phyloP scores from a whole-genome alignment of 2,113 vertebrate species.

The Bos javanicus region DNA sequence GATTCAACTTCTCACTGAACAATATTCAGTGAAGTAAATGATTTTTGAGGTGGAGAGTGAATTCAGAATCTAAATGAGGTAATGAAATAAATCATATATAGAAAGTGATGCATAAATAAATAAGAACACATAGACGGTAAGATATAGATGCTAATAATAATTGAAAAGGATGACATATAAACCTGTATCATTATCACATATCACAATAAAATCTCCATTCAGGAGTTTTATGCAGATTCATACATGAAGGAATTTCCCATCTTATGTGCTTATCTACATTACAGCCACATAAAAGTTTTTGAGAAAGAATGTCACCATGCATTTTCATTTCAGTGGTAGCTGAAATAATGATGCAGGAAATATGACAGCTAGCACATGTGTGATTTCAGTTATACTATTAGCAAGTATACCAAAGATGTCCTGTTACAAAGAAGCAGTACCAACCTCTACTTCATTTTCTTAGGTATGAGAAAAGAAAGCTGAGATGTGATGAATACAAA shows the following conservation, averaged over 20 bases:
- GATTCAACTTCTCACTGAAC: not conserved
- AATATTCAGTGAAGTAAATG: not conserved
- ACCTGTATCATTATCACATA: not conserved
- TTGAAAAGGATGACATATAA: not conserved
- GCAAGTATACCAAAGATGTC: not conserved
- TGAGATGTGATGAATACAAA: not conserved
- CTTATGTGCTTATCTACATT: not conserved
- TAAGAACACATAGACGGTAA: not conserved
- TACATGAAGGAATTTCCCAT: not conserved
- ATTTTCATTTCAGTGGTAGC: not conserved
- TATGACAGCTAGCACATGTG: not conserved
- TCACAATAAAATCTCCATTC: not conserved
- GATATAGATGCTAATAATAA: not conserved
- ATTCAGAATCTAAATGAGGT: not conserved
- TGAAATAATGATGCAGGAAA: constrained; percentile 2
- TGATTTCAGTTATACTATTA: not conserved
- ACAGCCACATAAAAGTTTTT: not conserved
- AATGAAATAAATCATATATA: not conserved
- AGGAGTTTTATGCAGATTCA: not conserved
- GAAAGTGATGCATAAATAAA: not conserved
- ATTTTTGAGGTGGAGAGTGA: not conserved
- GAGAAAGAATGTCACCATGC: not conserved
- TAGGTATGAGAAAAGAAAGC: not conserved
- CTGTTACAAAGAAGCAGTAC: not conserved
- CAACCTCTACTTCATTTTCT: not conserved